Conservation (phyloP, 2,888 invertebrate genomes). For the Drosophila cognata region DNA sequence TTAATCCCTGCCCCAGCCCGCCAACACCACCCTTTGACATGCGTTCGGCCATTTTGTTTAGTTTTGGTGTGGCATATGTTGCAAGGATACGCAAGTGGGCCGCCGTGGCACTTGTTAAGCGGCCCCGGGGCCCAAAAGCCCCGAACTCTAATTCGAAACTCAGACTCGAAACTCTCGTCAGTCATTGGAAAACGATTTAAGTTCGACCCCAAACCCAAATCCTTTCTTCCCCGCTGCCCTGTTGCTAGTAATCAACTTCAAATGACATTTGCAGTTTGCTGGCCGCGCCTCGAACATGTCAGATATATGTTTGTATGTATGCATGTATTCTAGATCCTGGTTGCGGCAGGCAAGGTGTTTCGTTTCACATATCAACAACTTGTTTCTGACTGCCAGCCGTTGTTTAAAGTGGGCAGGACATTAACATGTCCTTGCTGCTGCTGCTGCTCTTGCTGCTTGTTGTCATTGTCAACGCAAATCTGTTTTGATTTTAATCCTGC, state of each 20-base stretch:
- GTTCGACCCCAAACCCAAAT: not conserved
- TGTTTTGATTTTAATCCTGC: conserved; percentile 82
- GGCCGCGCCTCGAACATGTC: conserved; percentile 28
- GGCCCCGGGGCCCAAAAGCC: conserved; percentile 32
- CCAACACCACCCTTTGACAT: not conserved
- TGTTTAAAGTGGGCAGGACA: conserved; percentile 61
- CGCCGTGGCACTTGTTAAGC: conserved; percentile 53
- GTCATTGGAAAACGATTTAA: conserved; percentile 66
- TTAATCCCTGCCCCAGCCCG: rapidly evolving
- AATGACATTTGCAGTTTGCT: conserved; percentile 50
- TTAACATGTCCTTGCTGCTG: conserved; percentile 55
- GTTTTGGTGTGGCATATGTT: conserved; percentile 47
- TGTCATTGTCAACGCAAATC: conserved; percentile 79
- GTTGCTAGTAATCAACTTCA: conserved; percentile 41
- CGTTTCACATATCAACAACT: conserved; percentile 71
- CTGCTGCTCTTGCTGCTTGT: conserved; percentile 32
- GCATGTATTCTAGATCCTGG: conserved; percentile 5
- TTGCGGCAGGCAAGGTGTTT: conserved; percentile 68
- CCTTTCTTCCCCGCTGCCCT: not conserved
- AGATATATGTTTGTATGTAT: not conserved
- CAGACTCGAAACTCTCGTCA: conserved; percentile 5
- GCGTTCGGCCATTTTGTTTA: conserved; percentile 52
- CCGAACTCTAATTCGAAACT: conserved; percentile 14
- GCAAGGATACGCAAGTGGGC: conserved; percentile 18
- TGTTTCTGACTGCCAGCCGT: conserved; percentile 36